Evolutionary conservation across 2,113 vertebrate genomes (phyloP), one percentile per base, ranked within the genome.

Genomic region (Turdus rufiventris): DNA sequence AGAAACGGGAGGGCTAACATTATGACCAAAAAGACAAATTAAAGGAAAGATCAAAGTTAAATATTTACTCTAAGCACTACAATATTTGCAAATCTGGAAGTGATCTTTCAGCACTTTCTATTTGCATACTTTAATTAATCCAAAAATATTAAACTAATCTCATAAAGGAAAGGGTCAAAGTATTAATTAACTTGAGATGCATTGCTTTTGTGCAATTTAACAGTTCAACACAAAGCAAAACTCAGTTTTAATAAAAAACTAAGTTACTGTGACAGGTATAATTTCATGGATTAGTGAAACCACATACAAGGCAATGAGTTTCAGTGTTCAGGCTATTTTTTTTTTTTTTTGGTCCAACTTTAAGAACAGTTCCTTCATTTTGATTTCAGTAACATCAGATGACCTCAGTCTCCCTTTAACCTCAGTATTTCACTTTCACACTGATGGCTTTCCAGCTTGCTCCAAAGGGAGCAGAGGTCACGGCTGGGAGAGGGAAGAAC

Each of bases 101-200:
- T 12, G 42, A 97, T 96, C 96, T 96, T 91, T 83, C 84, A 87
- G 85, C 89, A 95, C 85, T 93, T 96, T 92, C 88, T 85, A 97
- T 96, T 97, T 97, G 94, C 96, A 96, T 92, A 90, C 89, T 97
- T 96, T 97, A 96, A 97, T 97, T 96, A 97, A 96, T 95, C 96
- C 86, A 92, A 95, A 97, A 97, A 96, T 94, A 97, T 96, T 97
- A 96, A 95, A 95, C 89, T 95, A 97, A 96, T 95, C 95, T 96
- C 93, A 96, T 86, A 96, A 97, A 95, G 84, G 72, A 85, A 96
- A 95, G 93, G 97, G 97, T 95, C 96, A 95, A 88, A 91, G 79
- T 97, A 96, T 95, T 97, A 96, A 97, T 97, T 97, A 97, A 97
- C 95, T 97, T 28, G 50, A 91, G 89, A 93, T 58, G 75, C 51